Conservation (phyloP, 2,797 vertebrate species). For the Onychomys torridus region DNA sequence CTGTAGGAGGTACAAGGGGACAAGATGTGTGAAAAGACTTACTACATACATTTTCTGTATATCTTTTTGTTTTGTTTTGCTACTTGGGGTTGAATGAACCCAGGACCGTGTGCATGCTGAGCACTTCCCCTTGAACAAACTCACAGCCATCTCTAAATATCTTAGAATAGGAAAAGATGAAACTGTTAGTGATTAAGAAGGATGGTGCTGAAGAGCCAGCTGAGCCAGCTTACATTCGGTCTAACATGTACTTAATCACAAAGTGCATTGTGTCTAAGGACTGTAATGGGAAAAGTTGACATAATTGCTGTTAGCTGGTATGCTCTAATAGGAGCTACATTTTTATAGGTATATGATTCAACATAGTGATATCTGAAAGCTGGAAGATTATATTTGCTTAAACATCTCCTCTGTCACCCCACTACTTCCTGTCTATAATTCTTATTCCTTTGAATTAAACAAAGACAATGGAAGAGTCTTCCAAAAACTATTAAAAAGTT, state of each 20-base stretch:
- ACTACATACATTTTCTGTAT: background rate
- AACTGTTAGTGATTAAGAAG: constrained; percentile 5
- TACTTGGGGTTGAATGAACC: background rate
- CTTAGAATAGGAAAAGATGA: constrained; percentile 21
- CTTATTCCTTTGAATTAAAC: constrained; percentile 31
- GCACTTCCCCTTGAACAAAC: background rate
- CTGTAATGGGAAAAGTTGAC: constrained; percentile 24
- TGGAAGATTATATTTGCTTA: constrained; percentile 51
- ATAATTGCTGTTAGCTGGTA: constrained; percentile 1
- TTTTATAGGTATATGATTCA: constrained; percentile 18
- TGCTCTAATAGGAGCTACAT: background rate
- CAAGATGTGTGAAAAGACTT: background rate
- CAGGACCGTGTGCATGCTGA: background rate
- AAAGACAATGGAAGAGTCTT: constrained; percentile 24
- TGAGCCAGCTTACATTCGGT: background rate
- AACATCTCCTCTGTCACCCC: constrained; percentile 5
- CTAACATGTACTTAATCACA: background rate
- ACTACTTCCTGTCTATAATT: constrained; percentile 16
- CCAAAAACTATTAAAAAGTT: constrained; percentile 53
- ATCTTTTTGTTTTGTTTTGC: background rate
- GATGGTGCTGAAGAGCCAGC: background rate
- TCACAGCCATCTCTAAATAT: background rate
- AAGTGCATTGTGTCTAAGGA: background rate
- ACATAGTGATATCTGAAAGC: constrained; percentile 31
- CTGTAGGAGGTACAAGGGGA: background rate